Evolutionary conservation across 2,113 vertebrate genomes (phyloP).

Genomic region (Ondatra zibethicus): DNA sequence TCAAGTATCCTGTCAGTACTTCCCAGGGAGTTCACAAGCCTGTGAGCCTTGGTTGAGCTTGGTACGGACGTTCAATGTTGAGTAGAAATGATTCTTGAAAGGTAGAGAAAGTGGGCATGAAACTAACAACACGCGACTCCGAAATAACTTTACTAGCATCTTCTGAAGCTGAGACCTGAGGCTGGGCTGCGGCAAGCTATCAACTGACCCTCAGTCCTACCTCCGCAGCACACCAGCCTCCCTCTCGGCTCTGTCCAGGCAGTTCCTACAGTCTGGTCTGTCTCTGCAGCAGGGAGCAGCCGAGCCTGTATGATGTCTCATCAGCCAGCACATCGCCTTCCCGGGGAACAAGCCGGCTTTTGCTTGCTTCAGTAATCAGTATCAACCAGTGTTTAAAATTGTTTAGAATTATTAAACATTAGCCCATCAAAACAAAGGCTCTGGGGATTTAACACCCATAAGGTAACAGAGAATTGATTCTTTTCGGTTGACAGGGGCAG

Average conservation of each 20-base stretch:
- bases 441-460: background rate
- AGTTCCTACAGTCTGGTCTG: background rate
- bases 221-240: fast-evolving
- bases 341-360: background rate
- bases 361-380: background rate
- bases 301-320: no score
- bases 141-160: background rate
- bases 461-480: conserved; percentile 53
- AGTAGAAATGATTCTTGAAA: background rate
- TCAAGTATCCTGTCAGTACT: background rate
- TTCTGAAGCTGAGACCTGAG: background rate
- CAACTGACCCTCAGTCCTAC: background rate
- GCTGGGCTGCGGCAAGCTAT: fast-evolving
- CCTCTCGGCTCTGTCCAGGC: background rate
- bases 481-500: background rate
- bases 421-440: background rate
- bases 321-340: fast-evolving
- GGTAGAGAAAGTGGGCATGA: background rate
- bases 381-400: background rate
- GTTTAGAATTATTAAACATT: background rate
- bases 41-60: background rate
- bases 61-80: background rate
- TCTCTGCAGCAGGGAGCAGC: background rate
- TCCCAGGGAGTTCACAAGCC: background rate
- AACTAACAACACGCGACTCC: background rate